Conservation (phyloP, 2,888 invertebrate genomes). For the Halictus ligatus region DNA sequence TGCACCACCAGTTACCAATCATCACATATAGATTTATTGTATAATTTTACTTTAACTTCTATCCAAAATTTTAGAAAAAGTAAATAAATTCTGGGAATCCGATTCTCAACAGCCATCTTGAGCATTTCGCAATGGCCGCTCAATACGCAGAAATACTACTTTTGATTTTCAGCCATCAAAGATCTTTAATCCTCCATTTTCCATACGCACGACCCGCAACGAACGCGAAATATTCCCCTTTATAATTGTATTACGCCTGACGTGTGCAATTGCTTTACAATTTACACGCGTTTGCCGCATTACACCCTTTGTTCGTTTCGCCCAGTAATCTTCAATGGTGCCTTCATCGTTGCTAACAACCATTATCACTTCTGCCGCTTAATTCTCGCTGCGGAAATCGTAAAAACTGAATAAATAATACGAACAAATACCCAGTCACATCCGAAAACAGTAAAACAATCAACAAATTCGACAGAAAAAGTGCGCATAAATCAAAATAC, state of each 20-base stretch:
- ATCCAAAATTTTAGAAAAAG: too few relatives aligned
- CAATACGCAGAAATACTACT: background rate
- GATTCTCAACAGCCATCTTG: too few relatives aligned
- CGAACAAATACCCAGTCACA: too few relatives aligned
- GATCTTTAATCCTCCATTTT: background rate
- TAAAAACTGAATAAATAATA: background rate
- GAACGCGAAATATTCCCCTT: slow-evolving; percentile 1
- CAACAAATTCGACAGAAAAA: background rate
- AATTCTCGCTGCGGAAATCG: background rate
- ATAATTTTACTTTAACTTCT: too few relatives aligned
- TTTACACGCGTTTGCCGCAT: slow-evolving; percentile 1
- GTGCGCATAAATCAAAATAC: too few relatives aligned
- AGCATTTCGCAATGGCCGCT: too few relatives aligned
- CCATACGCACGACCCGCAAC: background rate
- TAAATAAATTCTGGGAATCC: too few relatives aligned
- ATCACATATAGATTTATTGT: too few relatives aligned
- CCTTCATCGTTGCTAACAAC: background rate
- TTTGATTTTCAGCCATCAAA: background rate
- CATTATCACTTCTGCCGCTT: background rate
- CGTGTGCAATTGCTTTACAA: background rate
- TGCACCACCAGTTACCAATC: too few relatives aligned
- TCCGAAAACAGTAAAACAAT: background rate
- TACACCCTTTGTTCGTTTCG: background rate
- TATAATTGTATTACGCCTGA: background rate
- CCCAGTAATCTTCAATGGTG: slow-evolving; percentile 5